Percentiles rank a stretch among this genome's conserved stretches.
phyloP scores from a whole-genome alignment of 2,113 vertebrate genomes.

The Paracanthobrama guichenoti region DNA sequence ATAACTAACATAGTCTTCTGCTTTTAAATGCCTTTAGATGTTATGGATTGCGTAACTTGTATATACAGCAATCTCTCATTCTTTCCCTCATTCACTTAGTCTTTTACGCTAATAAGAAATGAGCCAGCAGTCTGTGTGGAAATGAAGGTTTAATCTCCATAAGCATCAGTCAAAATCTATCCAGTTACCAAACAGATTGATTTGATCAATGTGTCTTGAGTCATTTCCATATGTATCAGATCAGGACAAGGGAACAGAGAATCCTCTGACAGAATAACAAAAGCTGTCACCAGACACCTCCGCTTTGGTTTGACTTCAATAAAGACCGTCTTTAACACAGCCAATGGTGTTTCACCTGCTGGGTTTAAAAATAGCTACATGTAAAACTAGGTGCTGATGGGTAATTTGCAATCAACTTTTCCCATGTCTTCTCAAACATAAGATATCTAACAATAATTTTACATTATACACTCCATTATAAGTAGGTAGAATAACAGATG shows the following conservation, averaged over 20 bases:
- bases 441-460: not conserved
- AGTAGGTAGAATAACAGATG: not conserved
- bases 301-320: not conserved
- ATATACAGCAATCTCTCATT: not conserved
- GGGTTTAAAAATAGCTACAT: not conserved
- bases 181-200: conserved; percentile 43
- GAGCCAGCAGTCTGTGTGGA: not conserved
- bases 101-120: not conserved
- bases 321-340: not conserved
- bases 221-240: conserved; percentile 48
- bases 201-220: conserved; percentile 39
- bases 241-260: conserved; percentile 27
- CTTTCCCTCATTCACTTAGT: not conserved
- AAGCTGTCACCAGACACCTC: conserved; percentile 42
- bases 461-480: not conserved
- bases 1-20: not conserved
- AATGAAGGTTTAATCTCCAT: not conserved
- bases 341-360: not conserved
- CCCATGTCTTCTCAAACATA: not conserved
- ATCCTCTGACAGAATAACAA: conserved; percentile 48
- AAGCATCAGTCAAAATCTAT: not conserved
- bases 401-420: not conserved
- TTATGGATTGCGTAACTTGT: not conserved
- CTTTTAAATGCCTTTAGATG: not conserved
- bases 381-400: not conserved